phyloP scores from a whole-genome alignment of 2,888 invertebrate genomes.

The Hyles lineata region DNA sequence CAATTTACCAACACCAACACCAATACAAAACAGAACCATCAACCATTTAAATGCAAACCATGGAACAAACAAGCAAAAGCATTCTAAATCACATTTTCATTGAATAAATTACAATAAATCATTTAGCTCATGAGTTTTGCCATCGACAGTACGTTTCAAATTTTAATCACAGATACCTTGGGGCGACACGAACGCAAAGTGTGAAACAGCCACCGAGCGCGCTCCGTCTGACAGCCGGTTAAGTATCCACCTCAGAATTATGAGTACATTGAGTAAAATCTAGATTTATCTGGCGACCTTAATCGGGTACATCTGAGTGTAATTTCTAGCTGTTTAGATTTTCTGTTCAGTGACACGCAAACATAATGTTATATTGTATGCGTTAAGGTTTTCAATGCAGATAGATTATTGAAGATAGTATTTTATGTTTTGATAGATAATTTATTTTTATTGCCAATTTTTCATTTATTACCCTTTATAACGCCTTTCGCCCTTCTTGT shows the following conservation, averaged over 20 bases:
- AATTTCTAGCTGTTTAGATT: slow-evolving; percentile 42
- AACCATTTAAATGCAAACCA: neutral
- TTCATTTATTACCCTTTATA: too few relatives aligned
- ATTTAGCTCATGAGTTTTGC: slow-evolving; percentile 28
- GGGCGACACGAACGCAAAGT: slow-evolving; percentile 30
- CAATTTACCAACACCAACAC: too few relatives aligned
- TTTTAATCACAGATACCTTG: slow-evolving; percentile 32
- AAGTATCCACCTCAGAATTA: slow-evolving; percentile 36
- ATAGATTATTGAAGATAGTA: neutral
- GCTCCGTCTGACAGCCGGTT: slow-evolving; percentile 23
- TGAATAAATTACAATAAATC: slow-evolving; percentile 30
- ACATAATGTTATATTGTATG: neutral
- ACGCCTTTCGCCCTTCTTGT: too few relatives aligned
- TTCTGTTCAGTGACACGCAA: slow-evolving; percentile 34
- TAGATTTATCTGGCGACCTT: slow-evolving; percentile 42
- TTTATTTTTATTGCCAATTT: too few relatives aligned
- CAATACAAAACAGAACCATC: neutral
- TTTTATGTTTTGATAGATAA: too few relatives aligned
- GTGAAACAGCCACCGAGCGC: slow-evolving; percentile 37
- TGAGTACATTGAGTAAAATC: slow-evolving; percentile 45
- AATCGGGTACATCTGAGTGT: slow-evolving; percentile 35
- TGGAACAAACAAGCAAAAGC: slow-evolving; percentile 17
- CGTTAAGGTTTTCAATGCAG: neutral
- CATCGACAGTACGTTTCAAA: slow-evolving; percentile 32
- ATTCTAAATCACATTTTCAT: slow-evolving; percentile 21